Conservation (phyloP, 2,797 vertebrate genomes). For the Sebastes vulpes region DNA sequence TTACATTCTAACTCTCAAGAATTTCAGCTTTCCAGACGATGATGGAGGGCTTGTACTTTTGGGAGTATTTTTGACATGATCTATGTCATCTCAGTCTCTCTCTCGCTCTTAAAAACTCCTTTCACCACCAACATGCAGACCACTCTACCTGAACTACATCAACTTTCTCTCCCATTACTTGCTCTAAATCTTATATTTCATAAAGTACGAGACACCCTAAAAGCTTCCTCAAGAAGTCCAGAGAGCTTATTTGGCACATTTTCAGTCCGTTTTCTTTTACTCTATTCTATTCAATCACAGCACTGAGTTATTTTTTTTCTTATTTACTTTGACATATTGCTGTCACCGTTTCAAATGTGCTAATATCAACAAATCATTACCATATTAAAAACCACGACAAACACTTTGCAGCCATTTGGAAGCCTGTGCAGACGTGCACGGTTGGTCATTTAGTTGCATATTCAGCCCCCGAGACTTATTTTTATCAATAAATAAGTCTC, state of each 20-base stretch:
- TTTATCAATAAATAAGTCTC: not conserved
- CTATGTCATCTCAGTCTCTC: not conserved
- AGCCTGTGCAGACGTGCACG: not conserved
- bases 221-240: slow-evolving; percentile 13
- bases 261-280: not conserved
- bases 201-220: slow-evolving; percentile 13
- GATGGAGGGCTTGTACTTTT: not conserved
- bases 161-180: slow-evolving; percentile 21
- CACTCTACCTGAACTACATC: not conserved
- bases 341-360: not conserved
- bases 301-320: not conserved
- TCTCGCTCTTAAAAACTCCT: not conserved
- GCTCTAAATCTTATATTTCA: slow-evolving; percentile 2
- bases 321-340: not conserved
- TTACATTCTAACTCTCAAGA: not conserved
- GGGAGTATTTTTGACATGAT: slow-evolving; percentile 5
- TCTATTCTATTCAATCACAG: not conserved
- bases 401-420: not conserved
- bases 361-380: not conserved
- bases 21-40: not conserved
- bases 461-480: not conserved
- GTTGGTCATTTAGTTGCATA: not conserved
- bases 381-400: not conserved
- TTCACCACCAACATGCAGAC: slow-evolving; percentile 17
- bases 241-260: slow-evolving; percentile 6